Evolutionary conservation across 2,113 vertebrate species (phyloP), one percentile per base, ranked within the genome.

Genomic region (Eptesicus fuscus): DNA sequence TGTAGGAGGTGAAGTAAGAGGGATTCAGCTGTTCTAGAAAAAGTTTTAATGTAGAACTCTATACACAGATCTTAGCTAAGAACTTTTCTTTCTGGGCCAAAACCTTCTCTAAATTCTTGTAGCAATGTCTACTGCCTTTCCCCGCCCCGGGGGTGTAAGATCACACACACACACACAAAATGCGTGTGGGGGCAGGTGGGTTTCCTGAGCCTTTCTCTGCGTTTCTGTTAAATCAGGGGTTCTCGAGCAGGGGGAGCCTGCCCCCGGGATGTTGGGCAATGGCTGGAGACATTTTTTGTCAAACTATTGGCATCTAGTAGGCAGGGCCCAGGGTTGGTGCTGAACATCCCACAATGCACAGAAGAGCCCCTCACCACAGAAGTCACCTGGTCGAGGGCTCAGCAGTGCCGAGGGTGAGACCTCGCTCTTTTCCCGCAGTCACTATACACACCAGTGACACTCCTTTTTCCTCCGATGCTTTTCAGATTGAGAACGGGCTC

Each of bases 401-500:
- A 18, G 1, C 23, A 25, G 73, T 22, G 25, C 65, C 2, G 4
- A 77, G 78, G 37, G 3, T 11, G 67, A 49, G 80, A 25, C 59
- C 59, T 28, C 4, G 59, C 59, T 61, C 22, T 59, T 28, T 61
- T 10, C 56, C 59, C 59, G 20, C 59, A 69, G 83, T 28, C 11
- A 0, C 7, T 7, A 0, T 14, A 13, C 23, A 16, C 22, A 4
- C 11, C 10, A 35, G 12, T 0, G 0, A 93, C 88, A 17, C 69
- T 82, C 79, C 30, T 67, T 49, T 10, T 80, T 71, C 16, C 42
- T 63, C 70, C 2, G 4, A 1, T 88, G 82, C 93, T 79, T 71
- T 91, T 7, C 98, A 99, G 99, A 99, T 99, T 28, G 99, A 99
- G 97, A 99, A 99, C 0, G 98, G 98, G n/a, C 98, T 99, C 1